These are phyloP conservation scores for Hypercompe scribonia DNA, from an alignment of 2,888 invertebrate genomes.

Conservation along the genomic window DNA sequence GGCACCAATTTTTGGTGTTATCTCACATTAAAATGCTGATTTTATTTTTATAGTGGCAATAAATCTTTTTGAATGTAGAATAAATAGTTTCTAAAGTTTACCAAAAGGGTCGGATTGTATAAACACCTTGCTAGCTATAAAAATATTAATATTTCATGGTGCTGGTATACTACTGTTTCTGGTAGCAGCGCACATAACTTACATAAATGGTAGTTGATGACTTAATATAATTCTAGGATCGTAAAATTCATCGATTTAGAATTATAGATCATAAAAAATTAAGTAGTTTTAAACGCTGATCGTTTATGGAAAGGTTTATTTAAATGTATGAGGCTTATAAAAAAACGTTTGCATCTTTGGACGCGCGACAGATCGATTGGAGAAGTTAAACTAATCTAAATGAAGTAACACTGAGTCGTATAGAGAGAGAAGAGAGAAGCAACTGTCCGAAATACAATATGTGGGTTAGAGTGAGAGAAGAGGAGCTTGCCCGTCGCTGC, in stretches of 20 bases:
- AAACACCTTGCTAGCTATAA: conserved; percentile 3
- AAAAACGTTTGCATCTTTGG: too few species aligned
- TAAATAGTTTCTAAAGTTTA: background rate
- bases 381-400: too few species aligned
- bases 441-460: too few species aligned
- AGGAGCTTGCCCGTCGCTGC: background rate
- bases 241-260: conserved; percentile 9
- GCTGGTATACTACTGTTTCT: conserved; percentile 6
- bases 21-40: background rate
- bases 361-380: too few species aligned
- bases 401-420: too few species aligned
- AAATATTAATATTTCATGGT: conserved; percentile 1
- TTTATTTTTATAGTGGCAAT: background rate
- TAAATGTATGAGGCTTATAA: background rate
- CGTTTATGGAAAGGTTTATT: background rate
- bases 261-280: background rate
- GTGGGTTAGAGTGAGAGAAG: too few species aligned
- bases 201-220: conserved; percentile 8
- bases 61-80: background rate
- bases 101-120: background rate
- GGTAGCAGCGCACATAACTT: conserved; percentile 4
- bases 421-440: too few species aligned
- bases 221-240: conserved; percentile 4
- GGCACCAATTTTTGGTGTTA: background rate
- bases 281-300: background rate